Conservation (phyloP, 2,113 vertebrate species). For the Eublepharis macularius region DNA sequence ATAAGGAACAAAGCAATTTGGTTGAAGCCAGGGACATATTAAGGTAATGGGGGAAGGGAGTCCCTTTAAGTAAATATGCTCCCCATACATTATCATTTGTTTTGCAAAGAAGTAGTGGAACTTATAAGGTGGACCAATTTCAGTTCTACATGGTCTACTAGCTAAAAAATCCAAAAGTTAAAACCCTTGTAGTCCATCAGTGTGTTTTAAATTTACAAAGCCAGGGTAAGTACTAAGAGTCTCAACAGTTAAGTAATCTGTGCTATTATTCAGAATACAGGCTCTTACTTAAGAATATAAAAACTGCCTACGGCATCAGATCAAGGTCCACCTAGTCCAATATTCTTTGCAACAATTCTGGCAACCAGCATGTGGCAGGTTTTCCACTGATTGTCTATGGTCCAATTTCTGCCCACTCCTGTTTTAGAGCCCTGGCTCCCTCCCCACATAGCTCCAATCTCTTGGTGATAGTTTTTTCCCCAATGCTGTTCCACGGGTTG, state of each 20-base stretch:
- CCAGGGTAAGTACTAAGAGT: neutral
- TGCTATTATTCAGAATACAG: neutral
- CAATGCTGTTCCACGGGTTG: slow-evolving; percentile 35
- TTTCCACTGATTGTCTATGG: neutral
- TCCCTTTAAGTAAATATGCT: slow-evolving; percentile 30
- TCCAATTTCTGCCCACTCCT: neutral
- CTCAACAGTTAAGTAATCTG: neutral
- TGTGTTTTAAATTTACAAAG: neutral
- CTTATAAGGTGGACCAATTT: neutral
- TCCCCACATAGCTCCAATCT: neutral
- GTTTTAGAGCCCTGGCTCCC: slow-evolving; percentile 17
- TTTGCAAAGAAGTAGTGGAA: neutral
- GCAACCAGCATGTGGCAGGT: neutral
- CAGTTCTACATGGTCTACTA: neutral
- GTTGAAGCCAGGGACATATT: slow-evolving; percentile 5
- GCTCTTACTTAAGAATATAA: neutral
- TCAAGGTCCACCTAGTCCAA: neutral
- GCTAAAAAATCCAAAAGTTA: neutral
- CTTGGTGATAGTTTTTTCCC: slow-evolving; percentile 28
- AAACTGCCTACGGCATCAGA: neutral
- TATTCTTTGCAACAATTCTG: neutral
- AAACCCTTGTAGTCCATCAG: neutral
- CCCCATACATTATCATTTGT: neutral
- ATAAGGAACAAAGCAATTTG: slow-evolving; percentile 26
- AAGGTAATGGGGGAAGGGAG: neutral